Percentiles rank a stretch among this genome's conserved stretches.
These are phyloP conservation scores for Passerculus sandwichensis DNA, from an alignment of 2,797 vertebrate species.

Conservation along the genomic window DNA sequence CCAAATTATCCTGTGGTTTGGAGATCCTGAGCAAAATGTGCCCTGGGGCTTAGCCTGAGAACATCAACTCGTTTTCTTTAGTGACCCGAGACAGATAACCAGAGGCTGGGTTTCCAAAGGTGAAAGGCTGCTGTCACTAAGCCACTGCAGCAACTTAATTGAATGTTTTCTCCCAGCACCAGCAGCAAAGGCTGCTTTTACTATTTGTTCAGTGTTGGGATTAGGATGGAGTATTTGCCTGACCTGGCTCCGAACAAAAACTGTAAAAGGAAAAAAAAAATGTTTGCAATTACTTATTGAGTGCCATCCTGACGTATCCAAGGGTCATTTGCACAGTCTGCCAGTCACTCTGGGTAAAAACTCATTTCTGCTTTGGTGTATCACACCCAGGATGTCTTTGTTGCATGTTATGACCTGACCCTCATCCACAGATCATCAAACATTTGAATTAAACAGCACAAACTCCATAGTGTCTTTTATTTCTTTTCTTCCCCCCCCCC, in stretches of 20 bases:
- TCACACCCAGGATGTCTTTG: conserved; percentile 24
- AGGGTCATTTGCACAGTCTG: conserved; percentile 38
- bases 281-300: conserved; percentile 50
- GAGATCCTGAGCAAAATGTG: conserved; percentile 45
- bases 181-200: conserved; percentile 32
- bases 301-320: conserved; percentile 48
- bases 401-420: conserved; percentile 36
- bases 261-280: background rate
- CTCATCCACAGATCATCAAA: conserved; percentile 1
- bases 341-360: conserved; percentile 45
- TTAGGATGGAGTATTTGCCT: conserved; percentile 50
- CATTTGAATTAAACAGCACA: conserved; percentile 36
- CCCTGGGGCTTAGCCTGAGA: conserved; percentile 46
- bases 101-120: conserved; percentile 37
- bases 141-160: conserved; percentile 62
- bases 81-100: conserved; percentile 59
- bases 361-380: conserved; percentile 59
- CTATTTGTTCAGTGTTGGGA: conserved; percentile 45
- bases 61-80: conserved; percentile 52
- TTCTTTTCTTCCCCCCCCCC: background rate
- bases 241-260: background rate
- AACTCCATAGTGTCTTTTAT: background rate
- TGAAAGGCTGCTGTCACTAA: conserved; percentile 65
- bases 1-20: conserved; percentile 26
- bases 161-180: conserved; percentile 60